phyloP scores from a whole-genome alignment of 2,888 invertebrate genomes.

The Dynastes grantii region DNA sequence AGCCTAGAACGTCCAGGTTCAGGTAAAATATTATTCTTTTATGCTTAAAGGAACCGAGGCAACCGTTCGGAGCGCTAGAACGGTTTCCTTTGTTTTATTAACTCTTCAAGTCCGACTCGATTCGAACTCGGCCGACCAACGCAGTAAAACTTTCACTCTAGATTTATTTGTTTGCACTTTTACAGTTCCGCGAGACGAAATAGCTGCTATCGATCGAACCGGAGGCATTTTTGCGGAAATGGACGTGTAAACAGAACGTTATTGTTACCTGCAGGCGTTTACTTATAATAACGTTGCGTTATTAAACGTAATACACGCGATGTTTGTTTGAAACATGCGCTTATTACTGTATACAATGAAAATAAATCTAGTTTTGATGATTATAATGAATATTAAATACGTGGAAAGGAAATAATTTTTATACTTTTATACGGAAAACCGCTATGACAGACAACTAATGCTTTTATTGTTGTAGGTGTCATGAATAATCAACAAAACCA shows the following conservation, averaged over 20 bases:
- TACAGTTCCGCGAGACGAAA: constrained; percentile 23
- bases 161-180: constrained; percentile 39
- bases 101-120: constrained; percentile 19
- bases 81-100: constrained; percentile 21
- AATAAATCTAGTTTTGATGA: not conserved
- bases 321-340: not conserved
- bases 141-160: constrained; percentile 31
- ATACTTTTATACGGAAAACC: too few species aligned
- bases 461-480: too few species aligned
- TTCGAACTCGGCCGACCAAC: not conserved
- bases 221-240: constrained; percentile 3
- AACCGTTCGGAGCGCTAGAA: constrained; percentile 3
- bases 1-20: constrained; percentile 2
- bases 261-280: constrained; percentile 14
- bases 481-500: too few species aligned
- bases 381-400: not conserved
- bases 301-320: not conserved
- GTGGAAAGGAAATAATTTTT: too few species aligned
- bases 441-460: too few species aligned
- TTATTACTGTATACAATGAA: not conserved
- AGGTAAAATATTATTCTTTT: constrained; percentile 38
- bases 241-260: constrained; percentile 1
- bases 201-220: not conserved
- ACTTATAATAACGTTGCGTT: constrained; percentile 15
- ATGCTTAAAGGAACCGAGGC: constrained; percentile 22